These are phyloP conservation scores for Pectinophora gossypiella DNA, from an alignment of 1,140 invertebrate species.

Conservation along the genomic window DNA sequence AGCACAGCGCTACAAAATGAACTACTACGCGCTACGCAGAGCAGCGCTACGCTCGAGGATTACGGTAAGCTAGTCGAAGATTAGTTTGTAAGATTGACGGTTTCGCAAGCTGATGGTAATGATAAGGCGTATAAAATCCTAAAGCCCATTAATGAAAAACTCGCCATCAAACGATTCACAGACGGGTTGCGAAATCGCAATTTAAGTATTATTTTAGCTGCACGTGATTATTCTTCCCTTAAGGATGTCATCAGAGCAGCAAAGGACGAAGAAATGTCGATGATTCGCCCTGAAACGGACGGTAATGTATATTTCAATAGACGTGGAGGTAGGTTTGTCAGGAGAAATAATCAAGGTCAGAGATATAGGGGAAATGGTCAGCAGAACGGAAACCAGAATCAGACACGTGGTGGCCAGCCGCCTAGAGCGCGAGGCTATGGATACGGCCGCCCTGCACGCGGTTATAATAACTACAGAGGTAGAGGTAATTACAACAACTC, in stretches of 20 bases:
- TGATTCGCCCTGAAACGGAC: not conserved
- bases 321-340: not conserved
- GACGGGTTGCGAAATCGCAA: not conserved
- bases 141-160: conserved; percentile 4
- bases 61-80: not conserved
- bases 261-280: not conserved
- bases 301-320: too few relatives aligned
- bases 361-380: not conserved
- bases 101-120: not conserved
- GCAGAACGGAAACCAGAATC: not conserved
- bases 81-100: not conserved
- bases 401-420: too few relatives aligned
- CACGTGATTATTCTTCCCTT: not conserved
- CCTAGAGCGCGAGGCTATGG: not conserved
- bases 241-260: not conserved
- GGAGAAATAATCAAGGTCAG: not conserved
- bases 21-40: not conserved
- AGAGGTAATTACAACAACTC: not conserved
- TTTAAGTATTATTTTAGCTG: conserved; percentile 2
- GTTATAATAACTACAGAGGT: too few relatives aligned
- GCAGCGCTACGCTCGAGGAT: not conserved
- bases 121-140: not conserved
- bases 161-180: not conserved
- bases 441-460: not conserved
- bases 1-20: not conserved